Conservation (phyloP, 1,140 invertebrate species). For the Halyomorpha halys region DNA sequence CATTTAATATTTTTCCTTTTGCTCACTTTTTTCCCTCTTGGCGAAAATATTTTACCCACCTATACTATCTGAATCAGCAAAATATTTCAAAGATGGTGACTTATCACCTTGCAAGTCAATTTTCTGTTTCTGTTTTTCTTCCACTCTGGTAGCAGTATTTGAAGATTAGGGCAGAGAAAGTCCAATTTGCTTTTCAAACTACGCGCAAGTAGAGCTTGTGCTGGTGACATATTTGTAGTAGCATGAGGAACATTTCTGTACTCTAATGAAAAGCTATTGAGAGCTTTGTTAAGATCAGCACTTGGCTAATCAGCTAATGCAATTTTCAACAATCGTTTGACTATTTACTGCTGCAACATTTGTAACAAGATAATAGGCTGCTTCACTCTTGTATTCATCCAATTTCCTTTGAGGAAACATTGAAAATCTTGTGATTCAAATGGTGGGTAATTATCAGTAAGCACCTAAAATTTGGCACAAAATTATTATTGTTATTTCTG, state of each 20-base stretch:
- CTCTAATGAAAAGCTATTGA: conserved; percentile 15
- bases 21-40: too few relatives aligned
- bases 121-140: conserved; percentile 10
- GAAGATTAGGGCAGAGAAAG: conserved; percentile 4
- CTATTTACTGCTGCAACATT: conserved; percentile 35
- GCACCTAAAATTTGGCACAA: conserved; percentile 31
- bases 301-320: background rate
- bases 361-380: conserved; percentile 33
- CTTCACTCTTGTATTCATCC: conserved; percentile 28
- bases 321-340: conserved; percentile 27
- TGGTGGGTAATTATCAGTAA: conserved; percentile 32
- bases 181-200: conserved; percentile 5
- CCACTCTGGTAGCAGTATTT: too few relatives aligned
- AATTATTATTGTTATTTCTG: conserved; percentile 5
- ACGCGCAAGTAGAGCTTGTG: conserved; percentile 14
- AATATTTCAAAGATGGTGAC: too few relatives aligned
- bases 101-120: too few relatives aligned
- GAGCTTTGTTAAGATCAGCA: conserved; percentile 9
- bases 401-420: conserved; percentile 31
- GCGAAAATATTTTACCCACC: too few relatives aligned
- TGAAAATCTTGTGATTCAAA: conserved; percentile 31
- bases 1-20: too few relatives aligned
- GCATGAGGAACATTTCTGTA: conserved; percentile 19
- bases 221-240: conserved; percentile 20
- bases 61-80: too few relatives aligned